Conservation (phyloP, 2,888 invertebrate species). For the Eulithis testata region DNA sequence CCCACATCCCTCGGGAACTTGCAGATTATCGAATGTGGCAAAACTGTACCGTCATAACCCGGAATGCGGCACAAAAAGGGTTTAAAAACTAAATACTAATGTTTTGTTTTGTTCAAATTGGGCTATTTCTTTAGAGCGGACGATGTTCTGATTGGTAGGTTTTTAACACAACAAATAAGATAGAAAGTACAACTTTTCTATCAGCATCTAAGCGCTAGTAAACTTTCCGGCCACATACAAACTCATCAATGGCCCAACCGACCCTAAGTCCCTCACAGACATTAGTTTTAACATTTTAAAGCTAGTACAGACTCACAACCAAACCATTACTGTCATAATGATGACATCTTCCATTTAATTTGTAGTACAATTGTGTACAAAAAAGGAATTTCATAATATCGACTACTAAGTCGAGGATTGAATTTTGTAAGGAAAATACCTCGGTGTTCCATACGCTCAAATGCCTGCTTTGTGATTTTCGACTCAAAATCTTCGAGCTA, state of each 20-base stretch:
- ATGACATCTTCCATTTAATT: not conserved
- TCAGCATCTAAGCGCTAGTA: too few species aligned
- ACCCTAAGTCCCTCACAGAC: too few species aligned
- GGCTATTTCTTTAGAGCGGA: too few species aligned
- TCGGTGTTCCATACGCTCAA: not conserved
- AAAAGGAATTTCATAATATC: conserved; percentile 5
- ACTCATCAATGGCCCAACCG: too few species aligned
- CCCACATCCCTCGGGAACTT: conserved; percentile 68
- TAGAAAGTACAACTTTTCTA: too few species aligned
- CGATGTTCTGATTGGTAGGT: too few species aligned
- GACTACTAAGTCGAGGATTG: conserved; percentile 7
- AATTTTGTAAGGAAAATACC: conserved; percentile 5
- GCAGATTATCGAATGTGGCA: conserved; percentile 72
- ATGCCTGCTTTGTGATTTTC: not conserved
- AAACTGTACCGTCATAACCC: conserved; percentile 56
- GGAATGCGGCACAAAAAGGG: conserved; percentile 24
- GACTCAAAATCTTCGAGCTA: not conserved
- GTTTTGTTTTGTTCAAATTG: too few species aligned
- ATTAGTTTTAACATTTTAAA: too few species aligned
- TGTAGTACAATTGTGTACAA: not conserved
- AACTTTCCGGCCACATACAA: too few species aligned
- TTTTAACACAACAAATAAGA: too few species aligned
- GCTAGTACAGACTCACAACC: too few species aligned
- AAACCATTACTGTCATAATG: not conserved
- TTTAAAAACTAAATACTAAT: conserved; percentile 4